Evolutionary conservation across 23 tunicate genomes (phyloP), one percentile per base, ranked within the genome.

Genomic region (Trididemnum miniatum): DNA sequence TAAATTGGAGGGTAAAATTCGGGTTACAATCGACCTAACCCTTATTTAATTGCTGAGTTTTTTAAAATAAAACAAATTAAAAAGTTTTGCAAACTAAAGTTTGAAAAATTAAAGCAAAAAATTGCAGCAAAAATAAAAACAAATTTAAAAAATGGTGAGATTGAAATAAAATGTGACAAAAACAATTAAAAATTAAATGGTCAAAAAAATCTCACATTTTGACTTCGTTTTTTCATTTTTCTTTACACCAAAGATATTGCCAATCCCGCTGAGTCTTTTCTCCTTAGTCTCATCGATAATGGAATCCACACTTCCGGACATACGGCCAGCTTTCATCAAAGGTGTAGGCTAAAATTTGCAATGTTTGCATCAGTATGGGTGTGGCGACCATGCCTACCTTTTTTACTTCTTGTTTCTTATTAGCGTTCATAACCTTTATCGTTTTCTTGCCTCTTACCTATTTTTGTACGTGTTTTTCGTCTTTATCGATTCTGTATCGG

Each of bases 231-330:
- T 67, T 32, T 67, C 75, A 7, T 3, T n/a, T 67, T 32, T 31
- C 75, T 67, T 67, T 25, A 20, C 75, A 27, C 75, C 75, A 73
- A 73, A 73, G 25, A 73, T 73, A 3, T 34, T 28, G 1, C 79
- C 79, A 39, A 73, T 73, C 4, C 67, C 82, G 40, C 88, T 83
- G 26, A 50, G 9, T 79, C 95, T 44, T 62, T 83, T 79, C 65
- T 88, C 67, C 25, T 54, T 88, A 20, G 54, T 20, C 3, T 89
- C 95, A 31, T 89, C 95, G 2, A 90, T 52, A 30, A 90, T 90
- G 22, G 96, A 90, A 37, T 90, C 96, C 89, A 84, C 73, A 59
- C 96, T 90, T 18, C 88, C 88, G 33, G 86, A 79, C 24, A 71
- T 59, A 15, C 82, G 79, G 31, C 9, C 26, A 29, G 59, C 7